phyloP scores from a whole-genome alignment of 2,113 vertebrate genomes.

The Seriola rivoliana region DNA sequence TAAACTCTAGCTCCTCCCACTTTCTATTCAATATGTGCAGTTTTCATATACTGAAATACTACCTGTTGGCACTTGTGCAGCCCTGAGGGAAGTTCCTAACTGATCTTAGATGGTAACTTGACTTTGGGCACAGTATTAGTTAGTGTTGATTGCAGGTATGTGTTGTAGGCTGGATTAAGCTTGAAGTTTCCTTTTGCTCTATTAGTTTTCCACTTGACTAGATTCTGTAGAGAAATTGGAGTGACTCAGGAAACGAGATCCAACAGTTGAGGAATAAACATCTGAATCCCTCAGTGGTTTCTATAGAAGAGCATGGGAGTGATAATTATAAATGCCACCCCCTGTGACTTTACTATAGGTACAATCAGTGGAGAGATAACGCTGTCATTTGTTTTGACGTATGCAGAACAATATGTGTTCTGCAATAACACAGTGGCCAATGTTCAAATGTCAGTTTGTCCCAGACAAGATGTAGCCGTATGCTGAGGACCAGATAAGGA shows the following conservation, averaged over 20 bases:
- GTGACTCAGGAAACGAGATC: neutral
- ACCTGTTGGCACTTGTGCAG: neutral
- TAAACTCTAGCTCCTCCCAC: neutral
- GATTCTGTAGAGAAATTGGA: neutral
- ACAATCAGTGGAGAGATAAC: neutral
- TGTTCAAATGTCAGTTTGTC: constrained; percentile 9
- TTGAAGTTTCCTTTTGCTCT: neutral
- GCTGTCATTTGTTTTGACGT: neutral
- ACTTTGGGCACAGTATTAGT: neutral
- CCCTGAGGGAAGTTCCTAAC: neutral
- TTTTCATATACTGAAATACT: neutral
- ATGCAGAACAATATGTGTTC: neutral
- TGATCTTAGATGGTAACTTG: neutral
- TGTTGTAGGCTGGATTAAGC: neutral
- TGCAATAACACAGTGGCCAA: neutral
- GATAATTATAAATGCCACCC: neutral
- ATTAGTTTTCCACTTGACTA: neutral
- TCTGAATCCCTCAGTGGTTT: neutral
- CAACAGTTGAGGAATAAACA: neutral
- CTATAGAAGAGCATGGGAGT: neutral
- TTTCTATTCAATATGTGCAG: neutral
- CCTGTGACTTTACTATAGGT: neutral
- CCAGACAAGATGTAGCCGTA: neutral
- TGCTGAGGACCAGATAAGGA: neutral
- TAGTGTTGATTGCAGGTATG: neutral